These are phyloP conservation scores for Ailuropoda melanoleuca DNA, from an alignment of 2,113 vertebrate species.

Conservation along the genomic window DNA sequence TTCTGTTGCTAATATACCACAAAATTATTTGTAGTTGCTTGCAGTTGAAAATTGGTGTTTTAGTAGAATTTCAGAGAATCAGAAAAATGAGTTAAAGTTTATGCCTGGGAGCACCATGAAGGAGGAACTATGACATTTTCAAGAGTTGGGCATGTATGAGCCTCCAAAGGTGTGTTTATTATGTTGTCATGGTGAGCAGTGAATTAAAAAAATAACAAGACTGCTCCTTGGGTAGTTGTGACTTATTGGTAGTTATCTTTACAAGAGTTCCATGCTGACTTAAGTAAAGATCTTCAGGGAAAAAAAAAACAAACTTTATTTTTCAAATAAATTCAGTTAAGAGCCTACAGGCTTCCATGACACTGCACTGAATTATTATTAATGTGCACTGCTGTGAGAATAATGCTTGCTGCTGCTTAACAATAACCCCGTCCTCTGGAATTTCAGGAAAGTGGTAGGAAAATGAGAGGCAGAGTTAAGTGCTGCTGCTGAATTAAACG, in stretches of 20 bases:
- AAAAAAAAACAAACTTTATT: slow-evolving; percentile 78
- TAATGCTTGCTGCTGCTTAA: slow-evolving; percentile 76
- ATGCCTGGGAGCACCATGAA: slow-evolving; percentile 76
- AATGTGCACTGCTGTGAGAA: slow-evolving; percentile 79
- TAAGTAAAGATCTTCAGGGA: slow-evolving; percentile 81
- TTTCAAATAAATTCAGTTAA: slow-evolving; percentile 84
- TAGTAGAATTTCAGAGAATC: slow-evolving; percentile 76
- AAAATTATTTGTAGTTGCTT: slow-evolving; percentile 62
- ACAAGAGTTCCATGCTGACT: slow-evolving; percentile 83
- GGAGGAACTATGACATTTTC: slow-evolving; percentile 80
- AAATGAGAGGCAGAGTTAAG: slow-evolving; percentile 77
- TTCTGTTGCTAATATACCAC: slow-evolving; percentile 61
- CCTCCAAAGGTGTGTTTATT: slow-evolving; percentile 83
- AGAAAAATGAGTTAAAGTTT: slow-evolving; percentile 66
- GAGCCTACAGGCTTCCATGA: slow-evolving; percentile 78
- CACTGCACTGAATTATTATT: slow-evolving; percentile 78
- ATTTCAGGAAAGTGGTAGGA: slow-evolving; percentile 69
- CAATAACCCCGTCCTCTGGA: slow-evolving; percentile 69
- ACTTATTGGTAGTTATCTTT: slow-evolving; percentile 85
- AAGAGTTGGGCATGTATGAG: slow-evolving; percentile 72
- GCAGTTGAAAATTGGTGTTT: slow-evolving; percentile 77
- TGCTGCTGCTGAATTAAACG: slow-evolving; percentile 60
- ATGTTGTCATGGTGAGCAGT: slow-evolving; percentile 83
- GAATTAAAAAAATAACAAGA: slow-evolving; percentile 84
- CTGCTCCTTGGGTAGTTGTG: slow-evolving; percentile 80